Base-by-base conservation (phyloP, 2,888 invertebrate species). In the Spisula solida region DNA sequence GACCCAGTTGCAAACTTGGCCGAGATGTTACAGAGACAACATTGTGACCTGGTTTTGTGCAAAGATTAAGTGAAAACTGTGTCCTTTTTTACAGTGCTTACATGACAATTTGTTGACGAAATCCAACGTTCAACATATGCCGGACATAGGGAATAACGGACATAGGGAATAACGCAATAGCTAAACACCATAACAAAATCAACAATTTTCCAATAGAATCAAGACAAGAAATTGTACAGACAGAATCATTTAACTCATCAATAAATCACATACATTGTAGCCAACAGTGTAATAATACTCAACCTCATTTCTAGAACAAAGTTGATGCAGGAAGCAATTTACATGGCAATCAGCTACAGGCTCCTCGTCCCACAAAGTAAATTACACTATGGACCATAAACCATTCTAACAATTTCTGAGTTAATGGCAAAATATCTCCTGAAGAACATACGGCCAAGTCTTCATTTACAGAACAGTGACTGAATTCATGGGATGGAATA, bases 221-320 rank as follows among this genome's bases (percentile, higher is more conserved):
- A 8, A 66, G 60, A 66, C 60, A 66, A 66, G 60, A 66, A 66
- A 66, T 25, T 6, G 10, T 25, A 66, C 60, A 66, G 60, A 66
- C 60, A 66, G 25, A 25, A 66, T 2, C 10, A 6, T 25, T 66
- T 66, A 5, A 66, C 60, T 25, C 60, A 66, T 25, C 60, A 25
- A 66, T 66, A 66, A 66, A 66, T 66, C 60, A 66, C 20, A 25
- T 66, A 56, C 56, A 56, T n/a, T n/a, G n/a, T 20, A 8, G 60
- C 60, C 60, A 66, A 66, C 60, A n/a, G 10, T 66, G 25, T 66
- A 66, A 66, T 66, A 25, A 66, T 25, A 66, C 60, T 66, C 60
- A 66, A 66, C 60, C 60, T 66, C 25, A 66, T 66, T 66, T 66
- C 60, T 66, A 66, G 60, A 66, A 66, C 60, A n/a, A 66, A 66